These are phyloP conservation scores for Axea sp. DNA, from an alignment of 2,888 invertebrate genomes.

Conservation along the genomic window DNA sequence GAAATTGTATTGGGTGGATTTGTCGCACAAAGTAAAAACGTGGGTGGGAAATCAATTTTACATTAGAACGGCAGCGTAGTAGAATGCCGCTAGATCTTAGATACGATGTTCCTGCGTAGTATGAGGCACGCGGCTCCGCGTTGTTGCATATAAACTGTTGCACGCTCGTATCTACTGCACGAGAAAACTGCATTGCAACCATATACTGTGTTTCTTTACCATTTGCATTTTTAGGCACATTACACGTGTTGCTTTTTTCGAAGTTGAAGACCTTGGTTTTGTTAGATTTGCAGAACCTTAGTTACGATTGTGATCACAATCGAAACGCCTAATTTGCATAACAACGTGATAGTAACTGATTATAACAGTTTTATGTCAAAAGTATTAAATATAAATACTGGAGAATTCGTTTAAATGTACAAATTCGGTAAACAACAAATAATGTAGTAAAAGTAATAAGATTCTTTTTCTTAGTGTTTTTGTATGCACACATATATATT, in stretches of 20 bases:
- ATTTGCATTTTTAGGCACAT: slow-evolving; percentile 63
- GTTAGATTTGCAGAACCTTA: slow-evolving; percentile 69
- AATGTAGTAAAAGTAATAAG: no score
- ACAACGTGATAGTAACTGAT: slow-evolving; percentile 15
- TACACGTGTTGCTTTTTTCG: slow-evolving; percentile 66
- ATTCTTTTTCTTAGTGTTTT: no score
- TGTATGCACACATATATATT: no score
- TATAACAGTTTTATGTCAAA: not conserved
- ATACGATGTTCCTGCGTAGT: slow-evolving; percentile 54
- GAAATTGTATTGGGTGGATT: slow-evolving; percentile 59
- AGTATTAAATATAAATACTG: no score
- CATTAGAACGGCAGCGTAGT: slow-evolving; percentile 48
- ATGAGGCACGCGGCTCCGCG: slow-evolving; percentile 46
- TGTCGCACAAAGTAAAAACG: slow-evolving; percentile 64
- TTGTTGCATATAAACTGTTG: slow-evolving; percentile 50
- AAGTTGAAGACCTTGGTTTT: slow-evolving; percentile 67
- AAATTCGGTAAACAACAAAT: no score
- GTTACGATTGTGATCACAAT: slow-evolving; percentile 58
- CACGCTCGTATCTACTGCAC: slow-evolving; percentile 42
- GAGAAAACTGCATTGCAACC: slow-evolving; percentile 54
- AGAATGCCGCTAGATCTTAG: slow-evolving; percentile 51
- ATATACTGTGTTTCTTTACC: slow-evolving; percentile 47
- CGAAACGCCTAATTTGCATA: slow-evolving; percentile 37
- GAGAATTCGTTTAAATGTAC: no score
- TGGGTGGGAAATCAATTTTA: slow-evolving; percentile 65